Evolutionary conservation across 2,797 vertebrate species (phyloP), one percentile per base, ranked within the genome.

Genomic region (Aplochiton taeniatus): DNA sequence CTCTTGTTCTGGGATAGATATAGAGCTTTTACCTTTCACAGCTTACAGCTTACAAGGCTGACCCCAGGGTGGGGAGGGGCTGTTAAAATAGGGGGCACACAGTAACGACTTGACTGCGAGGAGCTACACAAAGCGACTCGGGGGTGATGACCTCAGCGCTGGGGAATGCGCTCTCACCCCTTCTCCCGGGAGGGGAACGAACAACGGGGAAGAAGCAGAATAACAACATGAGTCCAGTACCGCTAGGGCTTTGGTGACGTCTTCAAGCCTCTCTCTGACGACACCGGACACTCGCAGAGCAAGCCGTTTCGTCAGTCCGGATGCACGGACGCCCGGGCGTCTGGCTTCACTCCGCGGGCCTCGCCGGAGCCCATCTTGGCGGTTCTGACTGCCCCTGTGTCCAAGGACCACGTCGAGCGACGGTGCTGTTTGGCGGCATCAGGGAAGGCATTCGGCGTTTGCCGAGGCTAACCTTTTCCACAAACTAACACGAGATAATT

Each of bases 291-390:
- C 41, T 51, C 14, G 48, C 16, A 51, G 48, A 61, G 19, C 0
- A 51, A 19, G 48, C 47, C 42, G 49, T n/a, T 60, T 9, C 8
- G 20, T 16, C 1, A n/a, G 0, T n/a, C 9, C 48, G 42, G 41
- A 50, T 6, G 31, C 60, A 17, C n/a, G 5, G 31, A 11, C 60
- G 8, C n/a, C 19, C 47, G 41, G 56, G 63, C 1, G 77, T 85
- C 86, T 89, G 86, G 83, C 81, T 86, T 89, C 84, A 87, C 87
- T 90, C 87, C 79, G 44, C 66, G 70, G 17, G 55, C 79, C 73
- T 88, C 79, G 73, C 73, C 75, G 52, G 58, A 78, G 70, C 78
- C 72, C 82, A 79, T 73, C n/a, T n/a, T n/a, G n/a, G n/a, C n/a
- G n/a, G 77, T 80, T 69, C 73, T 83, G 71, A 82, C 82, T 84